phyloP scores from a whole-genome alignment of 1,140 invertebrate species.

The Apis mellifera region DNA sequence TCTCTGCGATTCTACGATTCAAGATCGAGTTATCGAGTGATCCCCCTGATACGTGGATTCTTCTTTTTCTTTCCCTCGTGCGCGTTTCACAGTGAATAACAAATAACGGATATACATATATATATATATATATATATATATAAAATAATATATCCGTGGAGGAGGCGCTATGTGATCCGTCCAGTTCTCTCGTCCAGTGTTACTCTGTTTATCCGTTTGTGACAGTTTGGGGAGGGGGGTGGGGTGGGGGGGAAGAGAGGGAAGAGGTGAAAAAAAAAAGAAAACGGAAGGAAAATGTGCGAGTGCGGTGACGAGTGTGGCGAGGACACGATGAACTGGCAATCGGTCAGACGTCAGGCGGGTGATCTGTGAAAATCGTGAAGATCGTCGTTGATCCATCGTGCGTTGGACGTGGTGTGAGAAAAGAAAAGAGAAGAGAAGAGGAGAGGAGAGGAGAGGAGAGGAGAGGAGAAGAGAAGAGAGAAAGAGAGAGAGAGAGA shows the following conservation, averaged over 20 bases:
- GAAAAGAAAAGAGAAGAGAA: not conserved
- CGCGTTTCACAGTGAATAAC: not conserved
- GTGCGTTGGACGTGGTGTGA: not conserved
- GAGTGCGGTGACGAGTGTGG: slow-evolving; percentile 75
- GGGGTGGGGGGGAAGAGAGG: not conserved
- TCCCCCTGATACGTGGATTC: no score
- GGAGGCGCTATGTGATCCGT: slow-evolving; percentile 3
- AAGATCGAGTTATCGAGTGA: not conserved
- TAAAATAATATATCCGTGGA: not conserved
- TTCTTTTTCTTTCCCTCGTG: not conserved
- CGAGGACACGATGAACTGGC: slow-evolving; percentile 59
- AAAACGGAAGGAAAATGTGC: slow-evolving; percentile 71
- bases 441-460: no score
- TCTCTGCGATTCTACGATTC: not conserved
- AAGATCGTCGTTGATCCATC: not conserved
- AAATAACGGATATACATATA: not conserved
- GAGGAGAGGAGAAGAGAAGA: not conserved
- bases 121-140: no score
- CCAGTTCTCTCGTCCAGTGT: not conserved
- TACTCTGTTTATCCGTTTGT: not conserved
- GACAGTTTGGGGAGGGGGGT: slow-evolving; percentile 4
- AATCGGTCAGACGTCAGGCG: not conserved
- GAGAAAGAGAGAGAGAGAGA: no score
- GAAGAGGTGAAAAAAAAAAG: no score
- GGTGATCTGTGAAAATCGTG: slow-evolving; percentile 30